Base-by-base conservation (phyloP, 1,140 invertebrate genomes). In the Eciton burchellii region DNA sequence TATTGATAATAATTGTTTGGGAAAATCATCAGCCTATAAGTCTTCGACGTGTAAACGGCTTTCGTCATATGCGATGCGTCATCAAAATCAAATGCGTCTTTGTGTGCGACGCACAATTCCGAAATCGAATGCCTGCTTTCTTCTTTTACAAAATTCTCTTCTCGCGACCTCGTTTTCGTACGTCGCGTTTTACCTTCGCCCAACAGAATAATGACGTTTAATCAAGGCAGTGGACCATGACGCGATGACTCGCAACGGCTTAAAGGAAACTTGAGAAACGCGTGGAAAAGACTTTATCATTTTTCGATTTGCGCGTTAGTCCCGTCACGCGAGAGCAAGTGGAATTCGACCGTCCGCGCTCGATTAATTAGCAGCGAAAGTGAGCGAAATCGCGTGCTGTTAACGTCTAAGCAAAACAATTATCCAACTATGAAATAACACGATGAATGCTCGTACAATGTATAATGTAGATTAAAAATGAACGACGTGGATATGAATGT, bases 321-420 rank as follows among this genome's bases (percentile, higher is more conserved):
- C 72, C 60, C 73, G 74, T 70, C 49, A 71, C 62, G 74, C 77
- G 12, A 52, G 54, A 59, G 70, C 35, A 82, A 24, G 49, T 43
- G 35, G 70, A 85, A 83, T 47, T 66, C 59, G 60, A 6, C 45
- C n/a, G 74, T 62, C 41, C 74, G 52, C 24, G 60, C 70, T 63
- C 83, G 77, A 89, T 89, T 88, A 90, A 91, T 91, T 90, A 90
- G 85, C 81, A 82, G 88, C 89, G 90, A 91, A 91, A 91, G 90
- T 89, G 88, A 91, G 89, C 90, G 89, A 90, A 90, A 91, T 90
- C 89, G 84, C 79, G 35, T 77, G 82, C 63, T 9, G 45, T 84
- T 84, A 16, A 16, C 43, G 26, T 35, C 60, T 57, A 82, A 19
- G 3, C 0, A 21, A 60, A 12, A 26, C 35, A 59, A 74, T 26